Conservation (phyloP, 2,797 vertebrate genomes). For the Gymnocypris eckloni region DNA sequence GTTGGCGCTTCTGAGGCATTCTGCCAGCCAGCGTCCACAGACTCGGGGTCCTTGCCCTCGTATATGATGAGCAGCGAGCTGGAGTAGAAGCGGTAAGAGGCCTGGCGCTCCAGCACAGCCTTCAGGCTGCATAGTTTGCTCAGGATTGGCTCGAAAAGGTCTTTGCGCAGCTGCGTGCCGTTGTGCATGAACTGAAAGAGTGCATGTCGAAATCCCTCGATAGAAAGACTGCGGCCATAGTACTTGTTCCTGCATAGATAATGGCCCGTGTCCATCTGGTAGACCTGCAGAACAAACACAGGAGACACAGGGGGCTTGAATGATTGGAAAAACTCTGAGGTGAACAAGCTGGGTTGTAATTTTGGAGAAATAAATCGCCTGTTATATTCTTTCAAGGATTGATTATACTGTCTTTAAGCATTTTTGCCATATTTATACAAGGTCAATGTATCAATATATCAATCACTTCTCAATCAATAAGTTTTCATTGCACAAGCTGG, state of each 20-base stretch:
- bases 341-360: too few species aligned
- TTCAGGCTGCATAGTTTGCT: constrained; percentile 91
- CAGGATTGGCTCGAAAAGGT: constrained; percentile 94
- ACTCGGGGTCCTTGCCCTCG: constrained; percentile 85
- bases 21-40: constrained; percentile 27
- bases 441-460: too few species aligned
- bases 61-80: constrained; percentile 99
- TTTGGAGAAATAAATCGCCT: not conserved
- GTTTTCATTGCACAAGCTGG: too few species aligned
- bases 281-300: constrained; percentile 81
- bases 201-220: constrained; percentile 91
- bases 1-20: constrained; percentile 37
- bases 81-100: constrained; percentile 98
- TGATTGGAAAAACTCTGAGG: not conserved
- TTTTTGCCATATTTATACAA: too few species aligned
- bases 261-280: constrained; percentile 93
- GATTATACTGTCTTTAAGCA: too few species aligned
- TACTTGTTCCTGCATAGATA: constrained; percentile 99
- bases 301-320: not conserved
- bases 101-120: constrained; percentile 90
- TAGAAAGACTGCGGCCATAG: constrained; percentile 93
- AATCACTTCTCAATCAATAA: too few species aligned
- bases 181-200: constrained; percentile 96
- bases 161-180: constrained; percentile 86
- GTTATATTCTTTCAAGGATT: too few species aligned